Evolutionary conservation across 2,113 vertebrate species (phyloP).

Genomic region (Oplegnathus fasciatus): DNA sequence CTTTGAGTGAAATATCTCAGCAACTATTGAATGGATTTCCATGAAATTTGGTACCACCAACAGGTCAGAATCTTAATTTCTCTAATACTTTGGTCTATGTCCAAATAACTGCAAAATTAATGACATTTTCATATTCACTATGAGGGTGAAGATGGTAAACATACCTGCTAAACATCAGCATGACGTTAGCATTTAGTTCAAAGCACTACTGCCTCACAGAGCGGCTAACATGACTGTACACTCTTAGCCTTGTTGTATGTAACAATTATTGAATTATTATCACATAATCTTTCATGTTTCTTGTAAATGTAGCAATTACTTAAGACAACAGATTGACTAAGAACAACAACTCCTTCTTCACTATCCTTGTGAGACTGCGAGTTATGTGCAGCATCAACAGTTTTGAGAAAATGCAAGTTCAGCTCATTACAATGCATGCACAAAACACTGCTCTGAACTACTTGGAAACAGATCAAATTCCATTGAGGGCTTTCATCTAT

Average conservation of each 20-base stretch:
- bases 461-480: slow-evolving; percentile 76
- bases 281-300: slow-evolving; percentile 30
- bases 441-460: slow-evolving; percentile 66
- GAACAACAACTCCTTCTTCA: slow-evolving; percentile 39
- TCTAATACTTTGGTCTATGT: background rate
- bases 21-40: background rate
- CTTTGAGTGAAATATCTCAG: background rate
- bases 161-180: background rate
- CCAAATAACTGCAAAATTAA: background rate
- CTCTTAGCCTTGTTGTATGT: slow-evolving; percentile 9
- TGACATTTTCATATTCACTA: background rate
- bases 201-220: slow-evolving; percentile 2
- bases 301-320: slow-evolving; percentile 46
- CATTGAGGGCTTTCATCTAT: slow-evolving; percentile 77
- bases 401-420: slow-evolving; percentile 73
- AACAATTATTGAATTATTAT: slow-evolving; percentile 29
- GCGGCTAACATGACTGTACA: background rate
- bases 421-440: slow-evolving; percentile 73
- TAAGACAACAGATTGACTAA: slow-evolving; percentile 44
- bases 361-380: slow-evolving; percentile 46
- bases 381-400: slow-evolving; percentile 72
- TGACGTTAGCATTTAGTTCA: background rate
- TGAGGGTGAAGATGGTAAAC: background rate
- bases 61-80: too few species aligned
- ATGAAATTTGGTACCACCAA: too few species aligned